Evolutionary conservation across 2,888 invertebrate genomes (phyloP), one percentile per base, ranked within the genome.

Genomic region (Ichneumoninae sp.): DNA sequence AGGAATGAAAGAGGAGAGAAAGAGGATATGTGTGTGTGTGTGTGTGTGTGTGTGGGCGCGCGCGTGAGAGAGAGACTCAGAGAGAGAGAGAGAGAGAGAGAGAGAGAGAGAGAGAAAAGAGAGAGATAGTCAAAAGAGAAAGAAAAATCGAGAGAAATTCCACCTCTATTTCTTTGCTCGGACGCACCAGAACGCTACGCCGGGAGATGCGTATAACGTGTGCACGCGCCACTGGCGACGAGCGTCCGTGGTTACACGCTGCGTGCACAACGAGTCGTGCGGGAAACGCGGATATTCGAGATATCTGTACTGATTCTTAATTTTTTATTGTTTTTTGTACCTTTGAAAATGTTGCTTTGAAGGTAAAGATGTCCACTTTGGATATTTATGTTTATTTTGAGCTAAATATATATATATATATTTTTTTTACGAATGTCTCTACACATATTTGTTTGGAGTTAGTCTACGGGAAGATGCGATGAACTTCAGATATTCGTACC

Each of bases 221-320:
- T 85, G 76, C 81, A 86, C 84, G 79, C 87, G 80, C 82, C 74
- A 84, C 83, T 71, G 84, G 77, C 74, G 83, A 85, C 84, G 78
- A 78, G 80, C 76, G 83, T 75, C 70, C 82, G 83, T 87, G 86
- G 83, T 86, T 85, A 80, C 86, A 86, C 83, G 85, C 82, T 86
- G 82, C 72, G 82, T 87, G 82, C 83, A 83, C 86, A 87, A 74
- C 85, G 80, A 78, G 82, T 83, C 66, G 40, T 75, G 72, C 33
- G 36, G 26, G 78, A 65, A 82, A 84, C 74, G 77, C 74, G 10
- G 44, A 81, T 60, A 4, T 71, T 60, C 74, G 62, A 68, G 47
- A 60, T 78, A 57, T 70, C 62, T 10, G 4, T 62, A n/a, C 33
- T 40, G 10, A 40, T 40, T 40, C 10, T 19, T 54, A 19, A 5